Conservation (phyloP, 2,888 invertebrate species). For the Leistus spinibarbis region DNA sequence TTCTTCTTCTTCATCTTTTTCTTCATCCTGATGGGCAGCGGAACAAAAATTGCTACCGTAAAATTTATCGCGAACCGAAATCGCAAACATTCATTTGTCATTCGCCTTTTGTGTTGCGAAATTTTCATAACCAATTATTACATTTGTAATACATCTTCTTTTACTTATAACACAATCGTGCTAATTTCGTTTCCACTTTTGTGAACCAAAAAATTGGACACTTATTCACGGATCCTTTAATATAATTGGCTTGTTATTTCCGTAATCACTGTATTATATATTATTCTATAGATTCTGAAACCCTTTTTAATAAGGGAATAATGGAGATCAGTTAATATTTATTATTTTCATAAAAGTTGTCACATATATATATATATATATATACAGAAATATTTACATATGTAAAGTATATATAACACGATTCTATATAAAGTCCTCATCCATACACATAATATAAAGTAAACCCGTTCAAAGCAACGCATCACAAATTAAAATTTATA, state of each 20-base stretch:
- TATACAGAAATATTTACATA: conserved; percentile 5
- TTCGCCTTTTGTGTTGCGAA: not conserved
- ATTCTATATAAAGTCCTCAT: not conserved
- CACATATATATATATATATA: not conserved
- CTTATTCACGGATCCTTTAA: not conserved
- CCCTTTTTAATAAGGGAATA: too few species aligned
- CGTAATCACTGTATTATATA: too few species aligned
- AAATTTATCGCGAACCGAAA: conserved; percentile 22
- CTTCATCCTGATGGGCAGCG: conserved; percentile 1
- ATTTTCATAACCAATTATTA: not conserved
- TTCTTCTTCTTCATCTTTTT: not conserved
- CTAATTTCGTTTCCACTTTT: not conserved
- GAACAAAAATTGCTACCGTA: conserved; percentile 30
- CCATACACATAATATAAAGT: not conserved
- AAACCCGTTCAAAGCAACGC: not conserved
- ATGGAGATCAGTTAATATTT: too few species aligned
- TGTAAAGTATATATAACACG: not conserved
- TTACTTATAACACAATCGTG: not conserved
- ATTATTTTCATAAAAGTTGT: not conserved
- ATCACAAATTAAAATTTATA: conserved; percentile 33
- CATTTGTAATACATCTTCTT: not conserved
- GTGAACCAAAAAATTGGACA: not conserved
- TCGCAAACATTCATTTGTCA: conserved; percentile 29
- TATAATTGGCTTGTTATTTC: too few species aligned
- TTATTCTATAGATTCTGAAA: too few species aligned